A percentile compares a stretch with the other conserved stretches of the same genome.
phyloP scores from a whole-genome alignment of 2,888 invertebrate genomes.

The Sialis fuliginosa region DNA sequence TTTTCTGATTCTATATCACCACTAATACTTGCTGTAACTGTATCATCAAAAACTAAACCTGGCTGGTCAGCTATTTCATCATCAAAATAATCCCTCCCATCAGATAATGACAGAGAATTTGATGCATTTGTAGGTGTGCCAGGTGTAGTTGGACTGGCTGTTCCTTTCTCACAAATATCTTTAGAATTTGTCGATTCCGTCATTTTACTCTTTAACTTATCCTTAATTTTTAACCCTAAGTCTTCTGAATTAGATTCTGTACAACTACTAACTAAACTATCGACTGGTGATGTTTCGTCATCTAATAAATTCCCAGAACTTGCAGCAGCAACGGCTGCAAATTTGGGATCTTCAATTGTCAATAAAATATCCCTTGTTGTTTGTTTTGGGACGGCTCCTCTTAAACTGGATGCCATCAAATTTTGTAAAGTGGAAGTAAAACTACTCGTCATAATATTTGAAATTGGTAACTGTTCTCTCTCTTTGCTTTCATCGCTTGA shows the following conservation, averaged over 20 bases:
- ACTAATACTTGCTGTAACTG: slow-evolving; percentile 19
- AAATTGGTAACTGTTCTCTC: slow-evolving; percentile 13
- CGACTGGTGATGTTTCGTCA: slow-evolving; percentile 71
- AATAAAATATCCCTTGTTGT: slow-evolving; percentile 33
- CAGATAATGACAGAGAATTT: slow-evolving; percentile 56
- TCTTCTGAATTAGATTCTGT: slow-evolving; percentile 35
- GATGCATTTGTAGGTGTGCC: slow-evolving; percentile 66
- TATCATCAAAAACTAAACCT: slow-evolving; percentile 58
- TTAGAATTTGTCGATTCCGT: slow-evolving; percentile 29
- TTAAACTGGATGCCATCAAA: slow-evolving; percentile 14
- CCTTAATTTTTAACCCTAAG: slow-evolving; percentile 27
- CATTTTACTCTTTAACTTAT: slow-evolving; percentile 17
- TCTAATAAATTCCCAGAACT: slow-evolving; percentile 53
- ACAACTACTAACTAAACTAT: slow-evolving; percentile 53
- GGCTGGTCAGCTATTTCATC: slow-evolving; percentile 88
- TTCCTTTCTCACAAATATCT: slow-evolving; percentile 23
- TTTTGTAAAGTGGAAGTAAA: slow-evolving; percentile 14
- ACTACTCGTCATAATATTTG: slow-evolving; percentile 6
- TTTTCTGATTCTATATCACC: slow-evolving; percentile 4
- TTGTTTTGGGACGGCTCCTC: slow-evolving; percentile 11
- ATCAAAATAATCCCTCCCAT: slow-evolving; percentile 67
- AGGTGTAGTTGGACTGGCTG: slow-evolving; percentile 36
- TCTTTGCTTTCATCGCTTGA: slow-evolving; percentile 33
- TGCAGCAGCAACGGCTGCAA: slow-evolving; percentile 50
- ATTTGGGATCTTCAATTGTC: slow-evolving; percentile 54